Evolutionary conservation across 2,888 invertebrate species (phyloP).

Genomic region (Tromatobia lineatoria): DNA sequence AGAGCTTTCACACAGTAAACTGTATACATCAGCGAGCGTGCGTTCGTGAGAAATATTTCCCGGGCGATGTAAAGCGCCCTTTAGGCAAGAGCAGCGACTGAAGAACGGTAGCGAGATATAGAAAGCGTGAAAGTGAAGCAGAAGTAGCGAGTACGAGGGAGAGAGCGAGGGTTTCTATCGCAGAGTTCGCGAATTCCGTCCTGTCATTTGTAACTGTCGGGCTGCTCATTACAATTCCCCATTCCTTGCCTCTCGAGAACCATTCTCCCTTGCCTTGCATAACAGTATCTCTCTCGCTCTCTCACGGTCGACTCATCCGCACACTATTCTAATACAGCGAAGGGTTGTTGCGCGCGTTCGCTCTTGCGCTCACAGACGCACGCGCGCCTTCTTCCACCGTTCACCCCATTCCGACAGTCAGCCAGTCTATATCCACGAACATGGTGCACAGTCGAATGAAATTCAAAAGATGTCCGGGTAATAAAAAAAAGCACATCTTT

Average conservation of each 20-base stretch:
- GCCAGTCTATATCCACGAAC: slow-evolving; percentile 56
- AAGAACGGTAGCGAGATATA: slow-evolving; percentile 56
- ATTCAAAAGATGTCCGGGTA: slow-evolving; percentile 60
- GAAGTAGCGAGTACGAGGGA: slow-evolving; percentile 38
- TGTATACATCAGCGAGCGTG: slow-evolving; percentile 31
- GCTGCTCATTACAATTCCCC: slow-evolving; percentile 86
- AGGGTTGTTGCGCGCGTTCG: slow-evolving; percentile 69
- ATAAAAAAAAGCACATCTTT: slow-evolving; percentile 42
- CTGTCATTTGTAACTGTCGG: slow-evolving; percentile 86
- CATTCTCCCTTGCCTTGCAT: slow-evolving; percentile 70
- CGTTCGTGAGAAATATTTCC: slow-evolving; percentile 64
- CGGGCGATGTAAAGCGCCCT: slow-evolving; percentile 81
- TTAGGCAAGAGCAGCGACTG: slow-evolving; percentile 76
- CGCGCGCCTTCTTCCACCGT: slow-evolving; percentile 57
- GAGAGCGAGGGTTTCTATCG: slow-evolving; percentile 82
- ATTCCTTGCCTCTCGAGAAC: slow-evolving; percentile 80
- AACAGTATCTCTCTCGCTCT: slow-evolving; percentile 71
- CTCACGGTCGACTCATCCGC: slow-evolving; percentile 59
- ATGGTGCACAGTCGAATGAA: slow-evolving; percentile 50
- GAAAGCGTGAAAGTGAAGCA: slow-evolving; percentile 46
- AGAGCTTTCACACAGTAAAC: slow-evolving; percentile 51
- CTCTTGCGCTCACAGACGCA: slow-evolving; percentile 63
- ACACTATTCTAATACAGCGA: slow-evolving; percentile 66
- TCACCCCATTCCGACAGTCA: slow-evolving; percentile 64
- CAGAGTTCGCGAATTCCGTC: slow-evolving; percentile 85